phyloP scores from a whole-genome alignment of 2,113 vertebrate species.

The Astur gentilis region DNA sequence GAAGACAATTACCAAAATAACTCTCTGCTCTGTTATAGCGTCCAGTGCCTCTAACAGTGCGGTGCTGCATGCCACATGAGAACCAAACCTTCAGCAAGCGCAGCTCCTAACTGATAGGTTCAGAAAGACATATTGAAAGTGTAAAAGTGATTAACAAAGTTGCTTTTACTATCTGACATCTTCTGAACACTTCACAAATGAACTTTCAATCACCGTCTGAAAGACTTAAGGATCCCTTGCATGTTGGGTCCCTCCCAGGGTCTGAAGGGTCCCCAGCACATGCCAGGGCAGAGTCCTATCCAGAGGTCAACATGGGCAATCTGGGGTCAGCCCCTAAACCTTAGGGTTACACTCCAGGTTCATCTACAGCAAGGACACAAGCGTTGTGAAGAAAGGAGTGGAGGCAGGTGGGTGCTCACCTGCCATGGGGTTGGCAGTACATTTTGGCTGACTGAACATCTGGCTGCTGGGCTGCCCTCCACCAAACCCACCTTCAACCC shows the following conservation, averaged over 20 bases:
- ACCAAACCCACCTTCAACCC: neutral
- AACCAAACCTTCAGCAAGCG: neutral
- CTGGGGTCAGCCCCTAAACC: neutral
- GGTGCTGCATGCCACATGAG: accelerated
- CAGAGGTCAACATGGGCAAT: neutral
- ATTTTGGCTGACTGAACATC: accelerated
- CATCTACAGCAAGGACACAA: neutral
- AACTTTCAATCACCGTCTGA: neutral
- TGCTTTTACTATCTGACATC: neutral
- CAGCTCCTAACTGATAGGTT: neutral
- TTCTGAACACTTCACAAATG: neutral
- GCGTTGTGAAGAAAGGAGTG: neutral
- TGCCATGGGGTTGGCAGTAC: neutral
- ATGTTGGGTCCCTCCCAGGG: neutral
- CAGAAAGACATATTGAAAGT: neutral
- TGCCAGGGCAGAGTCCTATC: too few relatives aligned
- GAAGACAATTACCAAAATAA: neutral
- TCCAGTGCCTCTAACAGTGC: neutral
- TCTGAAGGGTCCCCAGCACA: neutral
- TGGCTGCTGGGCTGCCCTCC: neutral
- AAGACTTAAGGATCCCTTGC: neutral
- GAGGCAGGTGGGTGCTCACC: neutral
- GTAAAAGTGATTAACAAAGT: neutral
- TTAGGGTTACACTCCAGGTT: neutral
- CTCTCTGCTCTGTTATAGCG: neutral